Conservation (phyloP, 2,888 invertebrate genomes). For the Clitarchus hookeri region DNA sequence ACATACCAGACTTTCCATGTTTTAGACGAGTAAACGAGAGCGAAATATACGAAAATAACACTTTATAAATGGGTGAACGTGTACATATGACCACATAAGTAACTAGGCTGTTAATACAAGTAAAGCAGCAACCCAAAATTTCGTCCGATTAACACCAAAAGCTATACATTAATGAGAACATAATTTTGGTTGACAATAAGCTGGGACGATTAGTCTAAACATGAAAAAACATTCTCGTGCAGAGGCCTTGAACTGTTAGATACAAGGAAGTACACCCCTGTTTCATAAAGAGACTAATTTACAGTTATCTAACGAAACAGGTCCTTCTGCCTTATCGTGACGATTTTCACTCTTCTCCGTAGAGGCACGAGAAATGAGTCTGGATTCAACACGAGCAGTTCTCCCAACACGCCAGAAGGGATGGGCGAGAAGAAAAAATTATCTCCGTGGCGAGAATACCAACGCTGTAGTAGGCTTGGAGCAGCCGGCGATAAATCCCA, state of each 20-base stretch:
- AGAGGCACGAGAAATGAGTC: not conserved
- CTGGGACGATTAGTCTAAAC: too few relatives aligned
- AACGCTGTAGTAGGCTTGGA: slow-evolving; percentile 10
- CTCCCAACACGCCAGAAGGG: slow-evolving; percentile 14
- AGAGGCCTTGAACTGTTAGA: not conserved
- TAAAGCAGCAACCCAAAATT: too few relatives aligned
- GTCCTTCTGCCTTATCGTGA: slow-evolving; percentile 4
- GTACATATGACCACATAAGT: too few relatives aligned
- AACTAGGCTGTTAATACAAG: too few relatives aligned
- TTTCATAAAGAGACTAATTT: not conserved
- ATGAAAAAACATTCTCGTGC: not conserved
- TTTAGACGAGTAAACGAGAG: too few relatives aligned
- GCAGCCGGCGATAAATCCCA: slow-evolving; percentile 9
- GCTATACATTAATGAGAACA: too few relatives aligned
- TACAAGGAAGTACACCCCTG: not conserved
- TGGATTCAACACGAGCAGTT: not conserved
- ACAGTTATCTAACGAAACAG: slow-evolving; percentile 2
- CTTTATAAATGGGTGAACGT: too few relatives aligned
- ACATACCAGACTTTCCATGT: too few relatives aligned
- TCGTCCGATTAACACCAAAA: too few relatives aligned
- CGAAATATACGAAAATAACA: too few relatives aligned
- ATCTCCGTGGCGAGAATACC: slow-evolving; percentile 1
- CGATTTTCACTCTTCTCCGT: not conserved
- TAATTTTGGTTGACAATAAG: too few relatives aligned
- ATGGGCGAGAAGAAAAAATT: not conserved